phyloP scores from a whole-genome alignment of 1,140 invertebrate species.

The Goniozus legneri region DNA sequence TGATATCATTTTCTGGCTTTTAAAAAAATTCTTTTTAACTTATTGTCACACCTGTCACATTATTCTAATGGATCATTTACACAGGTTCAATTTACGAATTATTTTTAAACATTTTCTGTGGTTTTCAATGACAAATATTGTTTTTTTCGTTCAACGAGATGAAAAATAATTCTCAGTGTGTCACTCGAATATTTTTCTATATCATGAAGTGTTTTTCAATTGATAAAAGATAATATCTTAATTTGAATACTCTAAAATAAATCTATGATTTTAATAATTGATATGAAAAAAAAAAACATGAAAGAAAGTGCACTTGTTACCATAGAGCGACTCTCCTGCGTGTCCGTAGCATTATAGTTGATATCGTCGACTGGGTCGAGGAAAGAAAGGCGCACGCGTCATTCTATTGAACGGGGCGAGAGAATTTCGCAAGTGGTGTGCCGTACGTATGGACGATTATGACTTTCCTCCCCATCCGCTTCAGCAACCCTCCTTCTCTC shows the following conservation, averaged over 20 bases:
- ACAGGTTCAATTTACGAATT: not conserved
- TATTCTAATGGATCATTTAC: slow-evolving; percentile 3
- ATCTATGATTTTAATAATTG: not conserved
- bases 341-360: slow-evolving; percentile 8
- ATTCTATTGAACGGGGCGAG: slow-evolving; percentile 36
- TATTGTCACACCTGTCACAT: not conserved
- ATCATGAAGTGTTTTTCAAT: not conserved
- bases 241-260: not conserved
- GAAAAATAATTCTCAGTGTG: not conserved
- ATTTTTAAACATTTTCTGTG: slow-evolving; percentile 14
- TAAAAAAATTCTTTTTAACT: slow-evolving; percentile 1
- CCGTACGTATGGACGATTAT: no score
- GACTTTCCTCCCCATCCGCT: no score
- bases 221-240: not conserved
- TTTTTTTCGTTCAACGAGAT: slow-evolving; percentile 16
- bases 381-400: slow-evolving; percentile 34
- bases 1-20: not conserved
- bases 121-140: no score
- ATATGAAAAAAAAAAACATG: not conserved
- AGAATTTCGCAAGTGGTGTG: no score
- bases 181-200: not conserved
- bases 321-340: slow-evolving; percentile 15
- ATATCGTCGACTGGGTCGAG: slow-evolving; percentile 19
- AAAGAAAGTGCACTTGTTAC: slow-evolving; percentile 12
- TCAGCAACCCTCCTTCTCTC: no score